Base-by-base conservation (phyloP, 2,888 invertebrate species). In the Lepetodrilus schrolli region DNA sequence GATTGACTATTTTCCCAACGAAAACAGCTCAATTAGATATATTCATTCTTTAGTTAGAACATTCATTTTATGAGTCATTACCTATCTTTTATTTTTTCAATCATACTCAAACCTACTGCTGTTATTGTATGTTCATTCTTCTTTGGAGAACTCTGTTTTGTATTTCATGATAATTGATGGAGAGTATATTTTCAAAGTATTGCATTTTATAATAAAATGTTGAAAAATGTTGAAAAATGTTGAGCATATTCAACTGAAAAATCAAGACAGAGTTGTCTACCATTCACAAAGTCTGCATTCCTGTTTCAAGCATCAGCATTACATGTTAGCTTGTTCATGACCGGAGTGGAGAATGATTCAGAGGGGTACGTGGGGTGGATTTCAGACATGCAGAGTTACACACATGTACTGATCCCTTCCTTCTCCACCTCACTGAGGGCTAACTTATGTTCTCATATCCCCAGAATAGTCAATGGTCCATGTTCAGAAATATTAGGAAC, bases 1-100 rank as follows among this genome's bases (percentile, higher is more conserved):
- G 43, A 13, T 17, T 43, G 43, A 43, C 43, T 43, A 17, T 43
- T 43, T 17, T 43, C 43, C 43, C 43, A 43, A 43, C 17, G 43
- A 43, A 43, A 43, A 43, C 10, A 30, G 58, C 58, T 58, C 58
- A 58, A 58, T 58, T 58, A 58, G 58, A 26, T 13, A 13, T 58
- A 30, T 34, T 30, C 26, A 34, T 7, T 50, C 50, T 58, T 38
- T 10, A 23, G 30, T 23, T 68, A 43, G 38, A 68, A 21, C 47
- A 43, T 68, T 43, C 5, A 47, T 47, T 23, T 50, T 50, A 23
- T 50, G 21, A 50, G 21, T 13, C 20, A 50, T 50, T 50, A 20
- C 50, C 17, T 50, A 50, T 50, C 21, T 20, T 50, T 50, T 50
- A 23, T 5, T 10, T 23, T 50, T 17, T 50, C 20, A 50, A 17